phyloP scores from a whole-genome alignment of 2,888 invertebrate genomes.

The Metallyticus violacea region DNA sequence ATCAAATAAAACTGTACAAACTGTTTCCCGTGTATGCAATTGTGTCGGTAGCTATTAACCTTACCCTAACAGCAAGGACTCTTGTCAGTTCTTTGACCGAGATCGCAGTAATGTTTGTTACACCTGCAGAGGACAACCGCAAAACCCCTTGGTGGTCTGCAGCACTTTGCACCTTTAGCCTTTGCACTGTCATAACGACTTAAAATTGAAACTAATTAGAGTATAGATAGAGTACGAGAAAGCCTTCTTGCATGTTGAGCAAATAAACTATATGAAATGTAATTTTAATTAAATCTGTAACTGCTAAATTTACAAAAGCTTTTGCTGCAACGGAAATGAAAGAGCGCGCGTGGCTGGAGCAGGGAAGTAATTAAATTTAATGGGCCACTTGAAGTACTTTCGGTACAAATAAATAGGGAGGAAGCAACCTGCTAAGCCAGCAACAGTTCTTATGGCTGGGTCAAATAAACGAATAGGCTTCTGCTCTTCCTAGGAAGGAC shows the following conservation, averaged over 20 bases:
- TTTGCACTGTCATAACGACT: background rate
- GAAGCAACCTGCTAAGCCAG: background rate
- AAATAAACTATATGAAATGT: background rate
- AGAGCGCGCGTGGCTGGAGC: background rate
- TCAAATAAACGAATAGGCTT: no score
- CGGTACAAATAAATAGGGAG: background rate
- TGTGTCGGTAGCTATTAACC: background rate
- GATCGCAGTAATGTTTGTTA: no score
- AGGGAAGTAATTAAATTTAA: background rate
- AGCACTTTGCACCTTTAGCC: background rate
- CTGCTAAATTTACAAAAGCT: background rate
- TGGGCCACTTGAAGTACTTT: background rate
- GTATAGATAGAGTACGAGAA: background rate
- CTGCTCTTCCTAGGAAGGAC: no score
- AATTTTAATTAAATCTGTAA: background rate
- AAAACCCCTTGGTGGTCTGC: background rate
- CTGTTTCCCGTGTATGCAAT: no score
- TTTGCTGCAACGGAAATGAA: background rate
- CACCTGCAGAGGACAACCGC: background rate
- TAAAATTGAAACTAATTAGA: background rate
- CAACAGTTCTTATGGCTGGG: background rate
- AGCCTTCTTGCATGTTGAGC: background rate
- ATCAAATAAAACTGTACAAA: no score
- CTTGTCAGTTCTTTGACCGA: background rate
- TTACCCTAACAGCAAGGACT: background rate